Evolutionary conservation across 2,888 invertebrate genomes (phyloP).

Genomic region (Drosophila antonietae): DNA sequence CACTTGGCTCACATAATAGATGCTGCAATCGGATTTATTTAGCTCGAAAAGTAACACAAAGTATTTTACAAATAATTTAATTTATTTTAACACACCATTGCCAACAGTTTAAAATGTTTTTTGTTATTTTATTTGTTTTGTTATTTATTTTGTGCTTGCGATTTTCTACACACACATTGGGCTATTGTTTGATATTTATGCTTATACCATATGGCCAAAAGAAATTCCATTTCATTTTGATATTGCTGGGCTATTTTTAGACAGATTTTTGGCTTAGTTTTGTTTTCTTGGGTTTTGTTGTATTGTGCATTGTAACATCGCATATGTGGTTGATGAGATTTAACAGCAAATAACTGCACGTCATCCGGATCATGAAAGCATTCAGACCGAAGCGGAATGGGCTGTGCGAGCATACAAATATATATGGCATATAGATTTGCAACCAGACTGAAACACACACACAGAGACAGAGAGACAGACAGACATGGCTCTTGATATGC

Average conservation of each 20-base stretch:
- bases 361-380: conserved; percentile 53
- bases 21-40: conserved; percentile 17
- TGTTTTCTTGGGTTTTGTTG: conserved; percentile 20
- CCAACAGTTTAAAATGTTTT: background rate
- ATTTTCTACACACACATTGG: conserved; percentile 22
- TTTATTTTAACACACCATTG: conserved; percentile 31
- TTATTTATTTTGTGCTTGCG: conserved; percentile 19
- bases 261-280: conserved; percentile 40
- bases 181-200: conserved; percentile 34
- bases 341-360: conserved; percentile 63
- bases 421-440: conserved; percentile 24
- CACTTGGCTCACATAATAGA: background rate
- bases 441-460: conserved; percentile 11
- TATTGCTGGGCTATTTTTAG: conserved; percentile 64
- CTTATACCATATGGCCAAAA: conserved; percentile 11
- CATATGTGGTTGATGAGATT: conserved; percentile 45
- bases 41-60: conserved; percentile 15
- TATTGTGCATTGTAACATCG: conserved; percentile 55
- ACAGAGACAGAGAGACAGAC: conserved; percentile 1
- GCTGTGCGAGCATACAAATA: conserved; percentile 1
- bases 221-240: conserved; percentile 57
- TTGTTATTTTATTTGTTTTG: conserved; percentile 2
- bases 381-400: conserved; percentile 35
- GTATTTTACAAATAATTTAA: conserved; percentile 31
- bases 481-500: conserved; percentile 50